Conservation (phyloP, 2,113 vertebrate genomes). For the Rhegmatorhina hoffmannsi region DNA sequence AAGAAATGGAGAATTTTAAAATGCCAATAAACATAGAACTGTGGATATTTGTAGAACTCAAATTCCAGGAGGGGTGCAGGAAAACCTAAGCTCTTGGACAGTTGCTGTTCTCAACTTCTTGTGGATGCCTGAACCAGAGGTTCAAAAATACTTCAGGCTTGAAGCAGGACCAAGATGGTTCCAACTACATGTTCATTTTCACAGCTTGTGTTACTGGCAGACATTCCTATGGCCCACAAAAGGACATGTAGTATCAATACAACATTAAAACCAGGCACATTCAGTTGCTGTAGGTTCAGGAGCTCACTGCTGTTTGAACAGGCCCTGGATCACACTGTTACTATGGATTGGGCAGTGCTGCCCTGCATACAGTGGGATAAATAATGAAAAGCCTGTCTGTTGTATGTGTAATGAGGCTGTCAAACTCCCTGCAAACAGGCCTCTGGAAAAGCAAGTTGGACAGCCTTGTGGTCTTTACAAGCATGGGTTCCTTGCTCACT, state of each 20-base stretch:
- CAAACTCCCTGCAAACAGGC: background rate
- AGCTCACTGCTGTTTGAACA: background rate
- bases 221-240: background rate
- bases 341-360: background rate
- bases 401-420: accelerated
- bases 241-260: background rate
- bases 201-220: background rate
- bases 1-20: background rate
- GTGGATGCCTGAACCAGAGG: background rate
- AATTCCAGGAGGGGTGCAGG: background rate
- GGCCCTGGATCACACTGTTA: background rate
- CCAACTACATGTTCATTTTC: background rate
- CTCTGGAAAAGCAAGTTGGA: background rate
- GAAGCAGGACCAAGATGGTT: background rate
- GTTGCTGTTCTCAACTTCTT: background rate
- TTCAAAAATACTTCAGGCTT: background rate
- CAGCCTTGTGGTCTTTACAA: background rate
- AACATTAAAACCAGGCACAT: background rate
- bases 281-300: background rate
- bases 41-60: background rate
- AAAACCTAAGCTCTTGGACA: background rate
- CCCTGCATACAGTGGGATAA: background rate
- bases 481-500: background rate
- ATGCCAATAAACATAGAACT: background rate
- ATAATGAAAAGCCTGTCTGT: accelerated